Conservation (phyloP, 2,113 vertebrate genomes). For the Alethe diademata region DNA sequence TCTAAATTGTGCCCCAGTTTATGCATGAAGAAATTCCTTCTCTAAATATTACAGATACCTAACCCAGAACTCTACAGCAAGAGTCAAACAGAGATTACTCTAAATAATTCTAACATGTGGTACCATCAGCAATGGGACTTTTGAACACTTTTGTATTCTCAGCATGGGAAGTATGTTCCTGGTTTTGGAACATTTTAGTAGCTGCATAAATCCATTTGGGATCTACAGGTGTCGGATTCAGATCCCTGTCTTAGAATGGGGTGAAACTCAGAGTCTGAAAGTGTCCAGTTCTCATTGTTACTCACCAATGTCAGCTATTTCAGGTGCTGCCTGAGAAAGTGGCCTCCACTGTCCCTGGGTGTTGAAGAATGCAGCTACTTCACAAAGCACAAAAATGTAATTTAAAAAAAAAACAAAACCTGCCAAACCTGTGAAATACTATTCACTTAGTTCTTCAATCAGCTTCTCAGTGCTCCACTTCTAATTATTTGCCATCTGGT, state of each 20-base stretch:
- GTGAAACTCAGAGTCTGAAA: not conserved
- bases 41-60: not conserved
- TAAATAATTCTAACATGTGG: not conserved
- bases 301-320: not conserved
- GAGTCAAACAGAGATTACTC: not conserved
- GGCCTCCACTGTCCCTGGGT: not conserved
- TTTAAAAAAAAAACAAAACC: not conserved
- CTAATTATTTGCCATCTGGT: slow-evolving; percentile 44
- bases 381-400: not conserved
- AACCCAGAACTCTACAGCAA: not conserved
- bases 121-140: not conserved
- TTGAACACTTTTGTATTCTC: not conserved
- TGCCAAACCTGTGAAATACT: not conserved
- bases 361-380: not conserved
- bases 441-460: not conserved
- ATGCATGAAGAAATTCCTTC: fast-evolving
- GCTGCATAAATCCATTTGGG: not conserved
- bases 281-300: not conserved
- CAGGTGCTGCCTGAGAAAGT: not conserved
- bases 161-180: not conserved
- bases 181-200: not conserved
- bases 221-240: not conserved
- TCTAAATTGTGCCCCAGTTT: not conserved
- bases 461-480: not conserved
- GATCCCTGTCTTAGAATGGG: not conserved